Evolutionary conservation across 1,140 invertebrate species (phyloP).

Genomic region (Euglossa dilemma): DNA sequence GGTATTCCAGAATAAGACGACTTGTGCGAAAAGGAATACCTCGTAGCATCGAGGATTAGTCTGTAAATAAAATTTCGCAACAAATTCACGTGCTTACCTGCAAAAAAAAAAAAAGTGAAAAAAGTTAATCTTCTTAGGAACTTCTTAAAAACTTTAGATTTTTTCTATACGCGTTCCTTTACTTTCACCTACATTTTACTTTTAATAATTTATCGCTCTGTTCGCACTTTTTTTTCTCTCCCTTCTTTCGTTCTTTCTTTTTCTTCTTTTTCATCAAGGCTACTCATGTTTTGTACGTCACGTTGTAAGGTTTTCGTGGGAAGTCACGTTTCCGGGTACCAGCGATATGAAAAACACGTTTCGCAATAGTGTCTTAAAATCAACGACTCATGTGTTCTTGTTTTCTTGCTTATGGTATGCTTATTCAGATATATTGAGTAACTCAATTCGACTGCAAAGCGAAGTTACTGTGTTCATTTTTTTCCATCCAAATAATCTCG

Average conservation of each 20-base stretch:
- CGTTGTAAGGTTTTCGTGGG: too few relatives aligned
- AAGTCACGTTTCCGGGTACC: constrained; percentile 21
- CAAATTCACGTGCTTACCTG: background rate
- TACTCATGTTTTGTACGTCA: constrained; percentile 1
- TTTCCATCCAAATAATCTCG: too few relatives aligned
- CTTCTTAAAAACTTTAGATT: background rate
- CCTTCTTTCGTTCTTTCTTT: background rate
- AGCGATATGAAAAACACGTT: constrained; percentile 29
- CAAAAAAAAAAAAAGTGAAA: background rate
- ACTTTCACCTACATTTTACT: background rate
- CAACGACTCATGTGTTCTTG: background rate
- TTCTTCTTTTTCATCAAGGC: constrained; percentile 6
- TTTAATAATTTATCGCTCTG: background rate
- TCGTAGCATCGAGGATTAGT: background rate
- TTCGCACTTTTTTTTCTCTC: background rate
- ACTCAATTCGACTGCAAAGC: background rate
- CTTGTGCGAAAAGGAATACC: constrained; percentile 7
- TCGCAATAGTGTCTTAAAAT: constrained; percentile 20
- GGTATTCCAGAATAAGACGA: constrained; percentile 22
- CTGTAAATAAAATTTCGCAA: background rate
- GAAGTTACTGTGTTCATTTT: too few relatives aligned
- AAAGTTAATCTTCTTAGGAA: background rate
- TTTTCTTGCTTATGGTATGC: background rate
- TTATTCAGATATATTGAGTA: background rate
- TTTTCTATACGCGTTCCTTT: too few relatives aligned